Base-by-base conservation (phyloP, 64 coral and sea anemone genomes). In the Platygyra sinensis region DNA sequence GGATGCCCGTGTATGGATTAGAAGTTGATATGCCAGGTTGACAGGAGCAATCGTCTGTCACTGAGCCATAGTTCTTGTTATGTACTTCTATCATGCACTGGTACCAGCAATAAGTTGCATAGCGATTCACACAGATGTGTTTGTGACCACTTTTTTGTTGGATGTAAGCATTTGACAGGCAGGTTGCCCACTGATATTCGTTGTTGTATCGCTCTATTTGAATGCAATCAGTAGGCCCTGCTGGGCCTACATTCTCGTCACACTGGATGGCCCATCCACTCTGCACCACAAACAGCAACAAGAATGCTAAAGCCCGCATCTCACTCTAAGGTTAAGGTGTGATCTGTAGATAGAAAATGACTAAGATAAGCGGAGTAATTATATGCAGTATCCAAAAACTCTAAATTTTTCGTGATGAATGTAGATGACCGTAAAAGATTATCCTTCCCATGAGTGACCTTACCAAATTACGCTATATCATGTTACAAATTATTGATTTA, bases 121-220 rank as follows among this genome's bases (percentile, higher is more conserved):
- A 3, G 5, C 50, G 11, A 5, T 78, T 30, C 11, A 0, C 6
- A 71, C 95, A 98, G 0, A 52, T 2, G 62, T 93, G 71, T 62
- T 28, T 74, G 10, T 76, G 55, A 4, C 59, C 61, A 49, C 88
- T 91, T 89, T 91, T 91, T 72, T 88, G 83, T 33, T 82, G 30
- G 32, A 98, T 89, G 73, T 98, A 98, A 8, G 33, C 38, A 87
- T 89, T 55, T 2, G 83, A 94, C 1, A 98, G 60, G 30, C 95
- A 98, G 0, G 85, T 98, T 49, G 77, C 67, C 95, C 91, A 89
- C 52, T 98, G 91, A 19, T 75, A 79, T 22, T 90, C 74, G 17
- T 78, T 27, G n/a, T 78, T 25, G 62, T 89, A 89, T 11, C 32
- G 29, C 33, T 36, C 33, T 1, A 36, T 36, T 36, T 36, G n/a